Base-by-base conservation (phyloP, 2,797 vertebrate genomes). In the Oreochromis mossambicus region DNA sequence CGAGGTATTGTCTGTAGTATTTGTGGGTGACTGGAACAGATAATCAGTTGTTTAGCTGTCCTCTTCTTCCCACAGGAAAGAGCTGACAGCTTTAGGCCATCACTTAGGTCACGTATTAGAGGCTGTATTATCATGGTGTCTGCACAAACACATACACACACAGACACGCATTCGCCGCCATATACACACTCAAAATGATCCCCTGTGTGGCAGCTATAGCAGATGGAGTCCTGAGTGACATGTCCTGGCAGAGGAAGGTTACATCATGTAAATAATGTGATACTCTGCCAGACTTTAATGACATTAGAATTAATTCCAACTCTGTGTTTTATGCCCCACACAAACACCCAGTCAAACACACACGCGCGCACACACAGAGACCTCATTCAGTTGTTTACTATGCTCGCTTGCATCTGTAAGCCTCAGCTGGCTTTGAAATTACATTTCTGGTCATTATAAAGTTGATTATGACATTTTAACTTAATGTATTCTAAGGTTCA, bases 261-360 rank as follows among this genome's bases (percentile, higher is more conserved):
- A 94, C 92, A 93, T 92, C 92, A 94, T 95, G 93, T 95, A 95
- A 95, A 94, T 95, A 94, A 94, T 87, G 91, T 85, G 90, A 89
- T 89, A 87, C 91, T 84, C 83, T 89, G 91, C 90, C 92, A 93
- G 91, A 91, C 88, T 94, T 92, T 93, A 93, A 93, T 93, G 90
- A 93, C 90, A 93, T 93, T 92, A 93, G 85, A 94, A 88, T 92
- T 85, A 93, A 92, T 92, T 89, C 81, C 76, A 89, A 87, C 82
- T 86, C 87, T 87, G 81, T 85, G 81, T 87, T 92, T 89, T 89
- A 91, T 81, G 46, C 81, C 79, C 80, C 80, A 63, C 68, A 85
- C 73, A 68, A 66, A 61, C 66, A 81, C 85, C 4, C 24, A 32
- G 24, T 48, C 9, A 66, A 21, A 66, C 36, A 0, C 77, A 50